phyloP scores from a whole-genome alignment of 2,888 invertebrate species.

The Leptopilina myrica region DNA sequence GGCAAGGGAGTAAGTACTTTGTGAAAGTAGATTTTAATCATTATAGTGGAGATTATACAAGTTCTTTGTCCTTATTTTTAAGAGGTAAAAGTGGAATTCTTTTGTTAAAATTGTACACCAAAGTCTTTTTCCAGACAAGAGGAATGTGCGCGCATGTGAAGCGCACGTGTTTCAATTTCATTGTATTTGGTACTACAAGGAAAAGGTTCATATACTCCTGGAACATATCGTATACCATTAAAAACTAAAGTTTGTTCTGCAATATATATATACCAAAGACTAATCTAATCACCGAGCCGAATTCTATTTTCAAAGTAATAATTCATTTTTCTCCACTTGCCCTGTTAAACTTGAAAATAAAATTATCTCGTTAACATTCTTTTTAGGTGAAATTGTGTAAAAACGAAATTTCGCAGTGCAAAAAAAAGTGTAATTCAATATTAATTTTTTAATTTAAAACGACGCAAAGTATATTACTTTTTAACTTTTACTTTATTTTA shows the following conservation, averaged over 20 bases:
- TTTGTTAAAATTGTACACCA: slow-evolving; percentile 15
- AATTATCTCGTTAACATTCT: too few species aligned
- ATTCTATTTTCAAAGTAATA: too few species aligned
- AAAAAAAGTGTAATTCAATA: too few species aligned
- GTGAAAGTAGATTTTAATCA: slow-evolving; percentile 17
- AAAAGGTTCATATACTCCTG: not conserved
- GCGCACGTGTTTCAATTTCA: slow-evolving; percentile 33
- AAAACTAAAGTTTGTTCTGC: not conserved
- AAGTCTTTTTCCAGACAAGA: slow-evolving; percentile 8
- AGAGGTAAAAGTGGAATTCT: slow-evolving; percentile 24
- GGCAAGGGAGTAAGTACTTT: not conserved
- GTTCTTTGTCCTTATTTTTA: slow-evolving; percentile 1
- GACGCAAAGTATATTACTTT: too few species aligned
- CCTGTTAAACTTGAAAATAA: too few species aligned
- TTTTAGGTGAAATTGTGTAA: too few species aligned
- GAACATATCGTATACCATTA: not conserved
- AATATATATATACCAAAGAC: not conserved
- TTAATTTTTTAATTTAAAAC: too few species aligned
- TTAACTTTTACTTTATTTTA: too few species aligned
- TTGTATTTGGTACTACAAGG: slow-evolving; percentile 6
- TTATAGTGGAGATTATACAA: slow-evolving; percentile 9
- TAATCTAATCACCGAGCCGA: not conserved
- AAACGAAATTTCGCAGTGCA: too few species aligned
- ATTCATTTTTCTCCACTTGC: too few species aligned
- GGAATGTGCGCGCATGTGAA: slow-evolving; percentile 10